These are phyloP conservation scores for Desmophyllum pertusum DNA, from an alignment of 92 coral and sea anemone species.

Conservation along the genomic window DNA sequence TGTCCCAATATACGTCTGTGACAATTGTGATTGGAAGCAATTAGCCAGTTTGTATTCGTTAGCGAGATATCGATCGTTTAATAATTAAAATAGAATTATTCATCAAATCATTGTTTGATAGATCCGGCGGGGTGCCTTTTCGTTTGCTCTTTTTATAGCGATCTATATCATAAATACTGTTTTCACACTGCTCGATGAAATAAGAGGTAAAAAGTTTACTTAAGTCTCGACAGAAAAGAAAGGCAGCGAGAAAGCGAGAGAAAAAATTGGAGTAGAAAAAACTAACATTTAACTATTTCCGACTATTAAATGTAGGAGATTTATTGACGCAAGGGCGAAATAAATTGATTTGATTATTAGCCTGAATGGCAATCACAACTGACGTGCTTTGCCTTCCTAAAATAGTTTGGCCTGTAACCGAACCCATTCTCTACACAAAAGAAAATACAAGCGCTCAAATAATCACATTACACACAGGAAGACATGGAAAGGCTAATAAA, in stretches of 20 bases:
- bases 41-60: background rate
- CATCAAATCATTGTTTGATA: background rate
- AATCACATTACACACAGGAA: too few relatives aligned
- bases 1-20: background rate
- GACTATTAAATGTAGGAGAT: background rate
- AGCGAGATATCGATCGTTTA: background rate
- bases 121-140: slow-evolving; percentile 6
- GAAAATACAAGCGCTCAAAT: too few relatives aligned
- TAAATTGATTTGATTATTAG: background rate
- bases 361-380: background rate
- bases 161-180: background rate
- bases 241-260: background rate
- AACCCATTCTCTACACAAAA: background rate
- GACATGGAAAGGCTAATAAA: too few relatives aligned
- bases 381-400: background rate
- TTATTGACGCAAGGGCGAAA: background rate
- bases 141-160: background rate
- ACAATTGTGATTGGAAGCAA: background rate
- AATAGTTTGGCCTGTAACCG: too few relatives aligned
- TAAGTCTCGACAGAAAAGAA: too few relatives aligned
- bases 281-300: background rate
- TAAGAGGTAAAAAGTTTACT: background rate
- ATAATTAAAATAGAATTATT: background rate
- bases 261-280: background rate
- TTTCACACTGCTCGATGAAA: background rate